Percentiles rank a stretch among this genome's conserved stretches.
These are phyloP conservation scores for Paguma larvata DNA, from an alignment of 2,797 vertebrate species.

Conservation along the genomic window DNA sequence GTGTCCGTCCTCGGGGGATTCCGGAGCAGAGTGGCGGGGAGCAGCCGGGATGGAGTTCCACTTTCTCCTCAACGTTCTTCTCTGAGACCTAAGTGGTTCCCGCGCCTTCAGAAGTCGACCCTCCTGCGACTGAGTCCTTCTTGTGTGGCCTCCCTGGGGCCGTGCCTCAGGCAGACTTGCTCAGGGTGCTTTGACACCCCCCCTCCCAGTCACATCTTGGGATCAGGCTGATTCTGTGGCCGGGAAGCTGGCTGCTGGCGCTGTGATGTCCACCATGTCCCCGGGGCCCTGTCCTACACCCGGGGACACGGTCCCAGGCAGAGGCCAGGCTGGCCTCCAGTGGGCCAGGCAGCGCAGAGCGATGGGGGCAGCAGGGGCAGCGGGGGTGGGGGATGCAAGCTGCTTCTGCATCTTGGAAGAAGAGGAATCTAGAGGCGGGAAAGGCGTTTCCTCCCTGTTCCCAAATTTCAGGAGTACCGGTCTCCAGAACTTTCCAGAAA, in stretches of 20 bases:
- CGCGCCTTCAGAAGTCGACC: rapidly evolving
- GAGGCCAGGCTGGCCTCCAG: background rate
- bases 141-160: background rate
- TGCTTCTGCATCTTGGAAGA: background rate
- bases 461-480: background rate
- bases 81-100: rapidly evolving
- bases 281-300: background rate
- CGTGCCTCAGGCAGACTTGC: background rate
- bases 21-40: rapidly evolving
- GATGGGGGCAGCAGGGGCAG: background rate
- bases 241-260: background rate
- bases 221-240: background rate
- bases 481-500: background rate
- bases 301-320: background rate
- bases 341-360: background rate
- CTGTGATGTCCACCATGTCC: rapidly evolving
- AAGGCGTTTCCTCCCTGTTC: no score
- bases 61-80: rapidly evolving
- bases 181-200: background rate
- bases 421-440: rapidly evolving
- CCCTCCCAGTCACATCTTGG: no score
- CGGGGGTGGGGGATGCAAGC: rapidly evolving
- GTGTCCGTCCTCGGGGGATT: rapidly evolving
- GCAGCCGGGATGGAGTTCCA: background rate
- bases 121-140: background rate